phyloP scores from a whole-genome alignment of 1,140 invertebrate genomes.

The Atta cephalotes region DNA sequence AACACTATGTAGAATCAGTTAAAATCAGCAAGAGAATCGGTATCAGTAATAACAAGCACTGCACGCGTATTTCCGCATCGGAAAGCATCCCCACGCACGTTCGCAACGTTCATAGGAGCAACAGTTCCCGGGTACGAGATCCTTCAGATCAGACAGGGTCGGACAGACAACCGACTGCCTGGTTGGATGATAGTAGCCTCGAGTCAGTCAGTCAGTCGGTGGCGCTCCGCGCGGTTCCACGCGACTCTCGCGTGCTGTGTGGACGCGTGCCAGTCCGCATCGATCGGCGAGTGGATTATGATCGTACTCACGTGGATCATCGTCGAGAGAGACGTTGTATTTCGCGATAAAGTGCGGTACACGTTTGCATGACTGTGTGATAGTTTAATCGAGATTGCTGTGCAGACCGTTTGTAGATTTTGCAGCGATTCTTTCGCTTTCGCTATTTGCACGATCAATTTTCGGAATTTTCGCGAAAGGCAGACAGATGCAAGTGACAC shows the following conservation, averaged over 20 bases:
- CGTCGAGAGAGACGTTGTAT: not conserved
- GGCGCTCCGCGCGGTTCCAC: conserved; percentile 72
- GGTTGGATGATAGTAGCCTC: conserved; percentile 55
- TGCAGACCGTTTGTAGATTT: not conserved
- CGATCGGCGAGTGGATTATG: conserved; percentile 49
- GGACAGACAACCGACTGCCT: conserved; percentile 27
- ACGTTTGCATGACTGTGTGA: not conserved
- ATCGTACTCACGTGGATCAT: conserved; percentile 12
- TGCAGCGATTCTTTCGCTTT: not conserved
- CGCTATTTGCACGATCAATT: not conserved
- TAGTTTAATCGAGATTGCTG: not conserved
- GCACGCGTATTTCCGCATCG: not conserved
- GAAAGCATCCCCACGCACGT: conserved; percentile 3
- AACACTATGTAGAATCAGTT: not conserved
- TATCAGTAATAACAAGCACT: not conserved
- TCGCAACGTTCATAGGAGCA: conserved; percentile 15
- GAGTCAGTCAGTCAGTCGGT: conserved; percentile 73
- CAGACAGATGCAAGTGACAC: conserved; percentile 10
- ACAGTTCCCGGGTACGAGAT: conserved; percentile 18
- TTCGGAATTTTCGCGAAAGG: conserved; percentile 10
- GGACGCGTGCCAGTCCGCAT: conserved; percentile 48
- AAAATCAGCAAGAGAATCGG: not conserved
- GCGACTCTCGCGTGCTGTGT: conserved; percentile 29
- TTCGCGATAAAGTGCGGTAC: not conserved
- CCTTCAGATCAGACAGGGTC: conserved; percentile 53